Percentiles rank a stretch among this genome's conserved stretches.
phyloP scores from a whole-genome alignment of 2,113 vertebrate species.

The Saccopteryx leptura region DNA sequence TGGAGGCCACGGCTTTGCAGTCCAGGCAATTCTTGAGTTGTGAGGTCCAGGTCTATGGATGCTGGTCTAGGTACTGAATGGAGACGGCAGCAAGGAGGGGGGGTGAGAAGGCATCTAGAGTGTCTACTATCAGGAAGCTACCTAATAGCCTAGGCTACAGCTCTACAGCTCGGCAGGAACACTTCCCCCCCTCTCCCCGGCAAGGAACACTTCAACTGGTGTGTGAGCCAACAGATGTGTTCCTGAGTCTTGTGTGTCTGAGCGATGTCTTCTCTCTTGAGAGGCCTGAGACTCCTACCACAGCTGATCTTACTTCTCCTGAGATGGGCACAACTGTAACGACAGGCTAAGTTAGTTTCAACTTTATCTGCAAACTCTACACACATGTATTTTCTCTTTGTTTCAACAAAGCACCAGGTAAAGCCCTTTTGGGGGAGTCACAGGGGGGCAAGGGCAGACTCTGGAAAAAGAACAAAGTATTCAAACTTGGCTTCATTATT shows the following conservation, averaged over 20 bases:
- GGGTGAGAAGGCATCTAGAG: fast-evolving
- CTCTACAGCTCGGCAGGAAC: background rate
- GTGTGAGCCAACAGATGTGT: fast-evolving
- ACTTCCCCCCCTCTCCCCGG: background rate
- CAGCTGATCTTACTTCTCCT: background rate
- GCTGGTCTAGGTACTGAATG: background rate
- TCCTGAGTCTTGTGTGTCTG: background rate
- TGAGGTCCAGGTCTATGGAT: background rate
- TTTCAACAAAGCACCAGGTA: background rate
- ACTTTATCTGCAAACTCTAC: background rate
- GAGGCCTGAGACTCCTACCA: background rate
- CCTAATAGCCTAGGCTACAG: background rate
- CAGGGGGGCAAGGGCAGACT: no score
- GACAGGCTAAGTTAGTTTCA: background rate
- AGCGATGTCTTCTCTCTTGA: background rate
- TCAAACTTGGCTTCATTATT: background rate
- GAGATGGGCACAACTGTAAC: background rate
- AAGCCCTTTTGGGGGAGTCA: background rate
- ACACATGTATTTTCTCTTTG: background rate
- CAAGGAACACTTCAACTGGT: background rate
- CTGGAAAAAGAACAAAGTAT: background rate
- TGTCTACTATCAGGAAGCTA: background rate
- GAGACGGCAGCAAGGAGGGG: background rate
- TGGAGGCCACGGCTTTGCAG: background rate
- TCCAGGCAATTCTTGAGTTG: background rate